phyloP scores from a whole-genome alignment of 2,797 vertebrate genomes.

The Xiphorhynchus erythropygius region DNA sequence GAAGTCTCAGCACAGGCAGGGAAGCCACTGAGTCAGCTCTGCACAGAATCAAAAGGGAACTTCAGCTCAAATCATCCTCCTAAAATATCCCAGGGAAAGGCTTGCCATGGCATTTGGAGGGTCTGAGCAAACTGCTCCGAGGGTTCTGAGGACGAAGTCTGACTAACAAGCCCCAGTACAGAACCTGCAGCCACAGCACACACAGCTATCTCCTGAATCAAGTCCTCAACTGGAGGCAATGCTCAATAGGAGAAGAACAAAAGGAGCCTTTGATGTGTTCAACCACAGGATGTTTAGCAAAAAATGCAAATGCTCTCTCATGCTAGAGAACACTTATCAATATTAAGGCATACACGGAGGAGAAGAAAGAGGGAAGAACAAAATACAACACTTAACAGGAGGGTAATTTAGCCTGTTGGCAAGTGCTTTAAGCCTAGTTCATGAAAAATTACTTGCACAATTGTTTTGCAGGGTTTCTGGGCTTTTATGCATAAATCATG shows the following conservation, averaged over 20 bases:
- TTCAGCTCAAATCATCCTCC: neutral
- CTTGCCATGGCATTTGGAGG: neutral
- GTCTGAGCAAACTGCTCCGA: neutral
- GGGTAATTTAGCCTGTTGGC: conserved; percentile 73
- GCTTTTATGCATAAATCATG: conserved; percentile 66
- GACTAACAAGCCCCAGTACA: neutral
- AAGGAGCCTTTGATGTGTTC: conserved; percentile 64
- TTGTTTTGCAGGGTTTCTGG: conserved; percentile 55
- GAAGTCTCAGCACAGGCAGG: neutral
- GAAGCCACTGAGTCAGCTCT: neutral
- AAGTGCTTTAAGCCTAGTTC: conserved; percentile 61
- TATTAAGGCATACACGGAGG: conserved; percentile 70
- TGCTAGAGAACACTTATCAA: conserved; percentile 68
- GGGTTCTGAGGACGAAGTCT: neutral
- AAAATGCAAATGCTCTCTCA: conserved; percentile 69
- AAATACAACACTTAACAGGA: conserved; percentile 72
- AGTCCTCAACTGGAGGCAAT: neutral
- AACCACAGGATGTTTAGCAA: conserved; percentile 37
- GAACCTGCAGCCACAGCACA: neutral
- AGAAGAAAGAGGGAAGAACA: conserved; percentile 74
- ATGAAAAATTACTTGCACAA: conserved; percentile 64
- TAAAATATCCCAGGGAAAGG: neutral
- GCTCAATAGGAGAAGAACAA: neutral
- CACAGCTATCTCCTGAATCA: neutral
- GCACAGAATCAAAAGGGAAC: neutral